Conservation (phyloP, 2,888 invertebrate genomes). For the Oscheius sp. region DNA sequence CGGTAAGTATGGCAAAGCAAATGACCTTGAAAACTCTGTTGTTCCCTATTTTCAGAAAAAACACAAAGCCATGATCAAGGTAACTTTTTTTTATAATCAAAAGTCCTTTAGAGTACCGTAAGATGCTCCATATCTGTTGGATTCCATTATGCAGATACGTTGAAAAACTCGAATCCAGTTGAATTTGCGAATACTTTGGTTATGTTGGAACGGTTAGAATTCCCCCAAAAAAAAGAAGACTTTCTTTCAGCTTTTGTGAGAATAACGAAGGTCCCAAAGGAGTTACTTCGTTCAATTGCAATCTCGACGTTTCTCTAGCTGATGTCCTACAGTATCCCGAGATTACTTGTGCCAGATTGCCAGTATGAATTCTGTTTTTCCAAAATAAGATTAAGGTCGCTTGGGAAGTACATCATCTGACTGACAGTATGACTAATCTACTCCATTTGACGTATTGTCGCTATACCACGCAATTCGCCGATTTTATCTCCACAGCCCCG, state of each 20-base stretch:
- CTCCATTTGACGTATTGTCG: slow-evolving; percentile 12
- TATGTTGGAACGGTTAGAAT: neutral
- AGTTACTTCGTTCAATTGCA: neutral
- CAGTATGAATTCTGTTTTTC: neutral
- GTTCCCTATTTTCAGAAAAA: slow-evolving; percentile 6
- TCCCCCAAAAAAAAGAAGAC: neutral
- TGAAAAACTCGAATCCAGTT: neutral
- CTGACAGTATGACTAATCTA: slow-evolving; percentile 11
- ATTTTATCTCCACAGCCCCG: slow-evolving; percentile 13
- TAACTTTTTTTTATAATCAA: neutral
- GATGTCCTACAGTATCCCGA: slow-evolving; percentile 20
- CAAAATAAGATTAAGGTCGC: neutral
- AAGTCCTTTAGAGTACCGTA: neutral
- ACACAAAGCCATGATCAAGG: neutral
- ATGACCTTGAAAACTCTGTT: neutral
- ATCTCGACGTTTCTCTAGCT: slow-evolving; percentile 5
- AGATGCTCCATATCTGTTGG: neutral
- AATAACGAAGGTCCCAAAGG: slow-evolving; percentile 4
- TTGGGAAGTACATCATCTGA: neutral
- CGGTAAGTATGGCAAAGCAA: neutral
- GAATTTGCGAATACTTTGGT: slow-evolving; percentile 6
- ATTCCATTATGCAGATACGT: neutral
- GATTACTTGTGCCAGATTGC: slow-evolving; percentile 5
- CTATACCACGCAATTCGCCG: slow-evolving; percentile 5
- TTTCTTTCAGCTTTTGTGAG: slow-evolving; percentile 3